A percentile compares a stretch with the other conserved stretches of the same genome.
phyloP scores from a whole-genome alignment of 2,113 vertebrate species.

The Aldabrachelys gigantea region DNA sequence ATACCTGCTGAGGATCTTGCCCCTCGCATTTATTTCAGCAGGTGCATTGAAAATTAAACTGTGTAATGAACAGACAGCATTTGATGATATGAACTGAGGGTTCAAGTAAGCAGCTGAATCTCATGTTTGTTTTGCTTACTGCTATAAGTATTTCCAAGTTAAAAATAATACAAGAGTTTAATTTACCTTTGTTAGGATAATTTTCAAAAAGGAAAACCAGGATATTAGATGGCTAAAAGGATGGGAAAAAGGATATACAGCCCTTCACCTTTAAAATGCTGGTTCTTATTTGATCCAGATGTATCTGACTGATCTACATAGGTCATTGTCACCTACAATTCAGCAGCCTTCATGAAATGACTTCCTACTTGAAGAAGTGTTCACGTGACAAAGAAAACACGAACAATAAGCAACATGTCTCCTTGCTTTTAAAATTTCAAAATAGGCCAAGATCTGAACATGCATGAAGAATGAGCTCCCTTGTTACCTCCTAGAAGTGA shows the following conservation, averaged over 20 bases:
- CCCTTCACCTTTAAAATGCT: neutral
- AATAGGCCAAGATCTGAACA: neutral
- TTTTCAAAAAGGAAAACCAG: neutral
- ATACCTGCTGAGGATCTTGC: neutral
- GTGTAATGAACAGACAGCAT: neutral
- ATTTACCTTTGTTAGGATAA: neutral
- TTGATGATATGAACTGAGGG: neutral
- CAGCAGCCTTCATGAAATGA: neutral
- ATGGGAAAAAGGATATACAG: neutral
- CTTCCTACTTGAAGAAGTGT: slow-evolving; percentile 10
- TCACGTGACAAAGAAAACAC: neutral
- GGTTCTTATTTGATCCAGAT: neutral
- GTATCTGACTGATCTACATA: neutral
- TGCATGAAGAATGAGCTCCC: neutral
- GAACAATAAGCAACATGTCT: neutral
- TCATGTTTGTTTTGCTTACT: neutral
- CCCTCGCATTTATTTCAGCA: neutral
- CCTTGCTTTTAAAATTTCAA: neutral
- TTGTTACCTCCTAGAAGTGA: neutral
- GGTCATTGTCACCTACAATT: neutral
- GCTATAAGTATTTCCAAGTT: neutral
- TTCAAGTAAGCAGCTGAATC: neutral
- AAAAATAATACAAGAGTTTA: neutral
- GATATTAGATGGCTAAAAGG: fast-evolving
- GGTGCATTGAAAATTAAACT: neutral